phyloP scores from a whole-genome alignment of 1,140 invertebrate genomes.

The Drosophila rufa region DNA sequence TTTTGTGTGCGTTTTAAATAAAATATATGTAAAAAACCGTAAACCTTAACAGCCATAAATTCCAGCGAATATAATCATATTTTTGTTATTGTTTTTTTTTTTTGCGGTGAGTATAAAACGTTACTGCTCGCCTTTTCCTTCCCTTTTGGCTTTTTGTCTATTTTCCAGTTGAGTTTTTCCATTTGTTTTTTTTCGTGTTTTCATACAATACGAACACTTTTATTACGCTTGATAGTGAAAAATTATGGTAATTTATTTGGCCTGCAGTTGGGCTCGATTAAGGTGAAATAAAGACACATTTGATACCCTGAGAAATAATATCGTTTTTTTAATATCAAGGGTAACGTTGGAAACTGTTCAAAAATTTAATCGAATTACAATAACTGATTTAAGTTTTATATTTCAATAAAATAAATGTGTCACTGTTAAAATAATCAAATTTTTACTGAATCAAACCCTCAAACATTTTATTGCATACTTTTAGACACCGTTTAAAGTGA shows the following conservation, averaged over 20 bases:
- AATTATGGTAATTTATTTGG: constrained; percentile 48
- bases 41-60: constrained; percentile 40
- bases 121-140: constrained; percentile 15
- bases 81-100: constrained; percentile 48
- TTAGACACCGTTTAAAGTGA: too few relatives aligned
- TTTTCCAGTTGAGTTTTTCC: constrained; percentile 32
- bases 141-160: constrained; percentile 38
- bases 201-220: constrained; percentile 27
- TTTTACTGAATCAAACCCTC: too few relatives aligned
- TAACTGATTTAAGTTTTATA: neutral
- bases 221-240: constrained; percentile 39
- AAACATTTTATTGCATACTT: too few relatives aligned
- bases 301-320: neutral
- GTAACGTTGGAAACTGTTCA: neutral
- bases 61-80: constrained; percentile 42
- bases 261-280: neutral
- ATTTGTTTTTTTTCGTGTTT: constrained; percentile 7
- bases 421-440: too few relatives aligned
- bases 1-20: constrained; percentile 7
- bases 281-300: too few relatives aligned
- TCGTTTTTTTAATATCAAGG: too few relatives aligned
- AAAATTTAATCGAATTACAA: neutral
- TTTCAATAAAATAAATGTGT: neutral
- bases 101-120: constrained; percentile 46
- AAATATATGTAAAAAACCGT: neutral